Conservation (phyloP, 2,113 vertebrate genomes). For the Paramisgurnus dabryanus region DNA sequence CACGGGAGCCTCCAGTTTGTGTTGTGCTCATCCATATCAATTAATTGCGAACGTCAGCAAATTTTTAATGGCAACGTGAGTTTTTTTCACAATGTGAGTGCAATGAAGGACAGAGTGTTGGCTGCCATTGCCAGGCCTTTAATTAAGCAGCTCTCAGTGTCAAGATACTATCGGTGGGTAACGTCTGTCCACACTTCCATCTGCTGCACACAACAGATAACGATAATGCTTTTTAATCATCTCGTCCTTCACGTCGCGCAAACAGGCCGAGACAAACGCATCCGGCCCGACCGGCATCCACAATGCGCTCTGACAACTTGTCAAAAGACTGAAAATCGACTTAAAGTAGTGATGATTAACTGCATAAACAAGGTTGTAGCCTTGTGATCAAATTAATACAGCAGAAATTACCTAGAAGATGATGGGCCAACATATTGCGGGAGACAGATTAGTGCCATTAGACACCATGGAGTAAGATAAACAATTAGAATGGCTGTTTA, state of each 20-base stretch:
- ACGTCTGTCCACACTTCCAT: conserved; percentile 40
- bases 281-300: not conserved
- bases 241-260: not conserved
- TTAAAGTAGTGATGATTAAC: conserved; percentile 26
- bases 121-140: conserved; percentile 39
- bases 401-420: conserved; percentile 4
- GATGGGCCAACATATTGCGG: not conserved
- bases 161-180: conserved; percentile 49
- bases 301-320: not conserved
- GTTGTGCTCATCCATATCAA: conserved; percentile 11
- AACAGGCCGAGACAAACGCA: conserved; percentile 6
- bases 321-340: conserved; percentile 6
- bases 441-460: conserved; percentile 24
- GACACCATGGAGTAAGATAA: conserved; percentile 39
- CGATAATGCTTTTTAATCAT: conserved; percentile 34
- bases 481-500: conserved; percentile 33
- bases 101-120: conserved; percentile 25
- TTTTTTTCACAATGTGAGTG: conserved; percentile 10
- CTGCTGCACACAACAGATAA: conserved; percentile 38
- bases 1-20: not conserved
- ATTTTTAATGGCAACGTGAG: conserved; percentile 24
- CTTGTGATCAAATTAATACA: conserved; percentile 18
- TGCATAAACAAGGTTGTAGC: conserved; percentile 31
- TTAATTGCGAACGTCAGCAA: conserved; percentile 17
- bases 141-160: conserved; percentile 50